Evolutionary conservation across 2,888 invertebrate species (phyloP), one percentile per base, ranked within the genome.

Genomic region (Eilema sororculum): DNA sequence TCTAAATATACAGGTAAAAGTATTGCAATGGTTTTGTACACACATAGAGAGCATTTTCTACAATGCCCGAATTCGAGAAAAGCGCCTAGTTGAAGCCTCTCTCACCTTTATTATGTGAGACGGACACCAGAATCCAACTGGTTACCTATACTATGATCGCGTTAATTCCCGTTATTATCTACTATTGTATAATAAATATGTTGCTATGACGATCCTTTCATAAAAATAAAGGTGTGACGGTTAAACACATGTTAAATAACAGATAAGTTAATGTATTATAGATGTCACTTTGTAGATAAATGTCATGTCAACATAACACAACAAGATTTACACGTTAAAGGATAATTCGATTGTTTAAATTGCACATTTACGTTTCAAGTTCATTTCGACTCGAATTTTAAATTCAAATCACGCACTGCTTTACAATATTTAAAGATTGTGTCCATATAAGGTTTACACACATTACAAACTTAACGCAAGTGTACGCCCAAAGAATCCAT

Each of bases 311-410:
- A 46, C 41, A 16, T 41, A 16, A 41, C 4, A 10, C 16, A 16
- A 41, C 41, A 41, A 41, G 46, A 41, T 41, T 41, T 41, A 41
- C 41, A 20, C 41, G 13, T 16, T 41, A 41, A 16, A 13, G 41
- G 41, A 41, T 1, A 46, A 46, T 46, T 20, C 52, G 52, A 52
- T n/a, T 41, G 20, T 52, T 52, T n/a, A n/a, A n/a, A 28, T 28
- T 52, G n/a, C 52, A n/a, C n/a, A n/a, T 52, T 52, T 52, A 52
- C n/a, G 52, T 52, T 52, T 52, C n/a, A n/a, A 52, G 52, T 52
- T 52, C n/a, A 52, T n/a, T 52, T 46, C 2, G 9, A n/a, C 9
- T 46, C n/a, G 8, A 20, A 52, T 52, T 52, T 52, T 52, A 9
- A 8, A 52, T 52, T 52, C 52, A 52, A 52, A 52, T 2, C 52